These are phyloP conservation scores for Ochropleura leucogaster DNA, from an alignment of 2,888 invertebrate genomes.

Conservation along the genomic window DNA sequence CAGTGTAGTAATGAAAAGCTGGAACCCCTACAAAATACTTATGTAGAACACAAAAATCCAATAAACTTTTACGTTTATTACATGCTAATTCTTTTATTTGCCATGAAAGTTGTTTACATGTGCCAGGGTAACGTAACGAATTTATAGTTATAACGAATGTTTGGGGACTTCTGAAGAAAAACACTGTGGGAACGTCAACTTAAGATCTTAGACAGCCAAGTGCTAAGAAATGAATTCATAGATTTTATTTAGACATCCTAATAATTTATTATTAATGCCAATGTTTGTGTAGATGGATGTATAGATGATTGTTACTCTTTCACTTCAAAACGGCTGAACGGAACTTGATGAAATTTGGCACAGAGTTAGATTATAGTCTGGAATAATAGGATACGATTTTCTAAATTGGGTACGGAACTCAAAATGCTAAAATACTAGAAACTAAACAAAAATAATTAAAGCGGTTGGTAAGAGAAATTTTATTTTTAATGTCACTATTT, in stretches of 20 bases:
- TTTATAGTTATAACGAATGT: constrained; percentile 31
- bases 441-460: too few relatives aligned
- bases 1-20: not conserved
- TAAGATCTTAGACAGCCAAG: not conserved
- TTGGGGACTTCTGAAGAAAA: constrained; percentile 1
- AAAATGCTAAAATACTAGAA: too few relatives aligned
- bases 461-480: too few relatives aligned
- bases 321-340: too few relatives aligned
- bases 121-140: constrained; percentile 13
- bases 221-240: not conserved
- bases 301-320: too few relatives aligned
- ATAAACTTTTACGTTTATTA: constrained; percentile 36
- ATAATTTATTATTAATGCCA: too few relatives aligned
- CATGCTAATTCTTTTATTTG: constrained; percentile 25
- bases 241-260: constrained; percentile 8
- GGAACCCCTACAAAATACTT: not conserved
- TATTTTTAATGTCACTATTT: too few relatives aligned
- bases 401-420: too few relatives aligned
- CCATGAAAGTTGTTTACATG: constrained; percentile 36
- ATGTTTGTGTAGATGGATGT: too few relatives aligned
- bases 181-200: not conserved
- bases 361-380: too few relatives aligned
- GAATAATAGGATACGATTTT: too few relatives aligned
- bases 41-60: constrained; percentile 2
- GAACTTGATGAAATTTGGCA: too few relatives aligned